Conservation (phyloP, 2,797 vertebrate species). For the Macroramphosus scolopax region DNA sequence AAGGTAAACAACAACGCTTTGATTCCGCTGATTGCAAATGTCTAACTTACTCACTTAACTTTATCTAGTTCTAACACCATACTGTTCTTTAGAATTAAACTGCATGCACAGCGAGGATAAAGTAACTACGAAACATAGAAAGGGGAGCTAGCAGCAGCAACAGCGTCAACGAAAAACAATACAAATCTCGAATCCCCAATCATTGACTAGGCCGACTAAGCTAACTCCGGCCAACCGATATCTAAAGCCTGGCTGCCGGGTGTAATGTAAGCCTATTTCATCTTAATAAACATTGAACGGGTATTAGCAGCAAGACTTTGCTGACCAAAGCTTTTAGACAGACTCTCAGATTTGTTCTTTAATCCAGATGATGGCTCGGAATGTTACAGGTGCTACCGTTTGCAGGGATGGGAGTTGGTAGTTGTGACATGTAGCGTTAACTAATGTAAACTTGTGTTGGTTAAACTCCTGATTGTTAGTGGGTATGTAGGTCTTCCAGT, state of each 20-base stretch:
- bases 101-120: not conserved
- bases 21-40: slow-evolving; percentile 2
- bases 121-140: slow-evolving; percentile 33
- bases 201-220: slow-evolving; percentile 44
- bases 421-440: slow-evolving; percentile 37
- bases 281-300: not conserved
- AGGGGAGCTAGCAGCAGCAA: slow-evolving; percentile 44
- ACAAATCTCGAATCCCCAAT: slow-evolving; percentile 43
- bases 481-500: slow-evolving; percentile 10
- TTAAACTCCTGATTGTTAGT: not conserved
- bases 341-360: slow-evolving; percentile 3
- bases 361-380: not conserved
- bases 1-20: slow-evolving; percentile 71
- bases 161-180: slow-evolving; percentile 66
- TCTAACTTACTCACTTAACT: slow-evolving; percentile 10
- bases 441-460: not conserved
- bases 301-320: not conserved
- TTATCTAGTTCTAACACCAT: not conserved
- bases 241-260: slow-evolving; percentile 11
- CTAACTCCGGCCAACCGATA: slow-evolving; percentile 42
- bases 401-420: slow-evolving; percentile 34
- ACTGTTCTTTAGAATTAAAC: slow-evolving; percentile 5
- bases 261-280: slow-evolving; percentile 9
- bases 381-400: slow-evolving; percentile 35
- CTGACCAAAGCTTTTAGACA: not conserved